These are phyloP conservation scores for Bimastos eiseni DNA, from an alignment of 2,888 invertebrate genomes.

Conservation along the genomic window DNA sequence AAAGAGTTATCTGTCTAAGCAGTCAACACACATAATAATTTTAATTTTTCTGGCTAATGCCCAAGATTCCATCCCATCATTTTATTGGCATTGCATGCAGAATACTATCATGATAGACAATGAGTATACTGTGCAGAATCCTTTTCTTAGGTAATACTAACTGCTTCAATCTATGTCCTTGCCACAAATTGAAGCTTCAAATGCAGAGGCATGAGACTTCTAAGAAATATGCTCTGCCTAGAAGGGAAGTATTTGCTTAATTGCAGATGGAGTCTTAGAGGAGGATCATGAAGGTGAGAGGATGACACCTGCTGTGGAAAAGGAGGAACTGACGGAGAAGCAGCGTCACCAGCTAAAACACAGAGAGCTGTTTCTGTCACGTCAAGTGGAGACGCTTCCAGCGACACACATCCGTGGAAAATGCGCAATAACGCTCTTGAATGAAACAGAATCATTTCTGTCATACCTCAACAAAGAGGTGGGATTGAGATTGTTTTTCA, in stretches of 20 bases:
- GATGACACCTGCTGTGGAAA: constrained; percentile 21
- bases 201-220: background rate
- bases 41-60: background rate
- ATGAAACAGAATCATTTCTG: constrained; percentile 94
- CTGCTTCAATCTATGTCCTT: background rate
- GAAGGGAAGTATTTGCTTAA: background rate
- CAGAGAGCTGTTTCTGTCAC: constrained; percentile 92
- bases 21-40: background rate
- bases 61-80: background rate
- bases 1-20: background rate
- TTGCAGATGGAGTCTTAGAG: constrained; percentile 47
- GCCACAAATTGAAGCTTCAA: no score
- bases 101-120: background rate
- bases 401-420: constrained; percentile 99
- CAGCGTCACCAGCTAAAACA: constrained; percentile 93
- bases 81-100: background rate
- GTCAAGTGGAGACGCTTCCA: constrained; percentile 87
- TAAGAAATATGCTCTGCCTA: background rate
- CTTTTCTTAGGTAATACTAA: background rate
- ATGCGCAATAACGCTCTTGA: constrained; percentile 96
- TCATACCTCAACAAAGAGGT: constrained; percentile 96
- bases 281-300: constrained; percentile 46
- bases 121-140: background rate
- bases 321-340: constrained; percentile 62
- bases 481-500: constrained; percentile 45